Evolutionary conservation across 2,113 vertebrate species (phyloP).

Genomic region (Myanophis thanlyinensis): DNA sequence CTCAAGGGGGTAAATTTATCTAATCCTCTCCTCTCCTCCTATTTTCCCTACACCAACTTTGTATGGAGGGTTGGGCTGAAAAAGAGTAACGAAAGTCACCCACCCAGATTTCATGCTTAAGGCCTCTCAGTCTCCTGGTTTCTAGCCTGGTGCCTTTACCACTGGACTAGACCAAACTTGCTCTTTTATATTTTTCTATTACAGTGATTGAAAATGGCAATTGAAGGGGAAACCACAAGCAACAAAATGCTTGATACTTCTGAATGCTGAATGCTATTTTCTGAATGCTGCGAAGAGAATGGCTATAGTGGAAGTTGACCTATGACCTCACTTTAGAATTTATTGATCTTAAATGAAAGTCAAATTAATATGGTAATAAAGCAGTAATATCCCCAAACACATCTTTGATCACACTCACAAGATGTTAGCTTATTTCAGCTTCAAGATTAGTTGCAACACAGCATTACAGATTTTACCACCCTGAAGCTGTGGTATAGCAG

Average conservation of each 20-base stretch:
- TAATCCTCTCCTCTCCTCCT: not conserved
- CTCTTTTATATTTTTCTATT: not conserved
- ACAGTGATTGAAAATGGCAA: not conserved
- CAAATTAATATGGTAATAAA: not conserved
- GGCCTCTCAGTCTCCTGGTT: not conserved
- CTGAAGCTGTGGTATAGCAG: not conserved
- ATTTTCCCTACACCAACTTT: not conserved
- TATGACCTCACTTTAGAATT: not conserved
- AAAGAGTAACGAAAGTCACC: not conserved
- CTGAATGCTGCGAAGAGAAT: not conserved
- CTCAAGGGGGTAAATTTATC: not conserved
- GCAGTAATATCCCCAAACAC: not conserved
- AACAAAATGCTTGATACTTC: not conserved
- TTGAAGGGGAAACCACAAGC: not conserved
- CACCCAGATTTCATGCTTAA: not conserved
- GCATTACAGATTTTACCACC: not conserved
- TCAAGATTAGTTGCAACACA: not conserved
- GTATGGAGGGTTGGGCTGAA: not conserved
- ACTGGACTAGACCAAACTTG: not conserved
- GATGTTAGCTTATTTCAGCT: not conserved
- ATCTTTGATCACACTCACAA: not conserved
- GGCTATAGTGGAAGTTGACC: not conserved
- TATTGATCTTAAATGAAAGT: not conserved
- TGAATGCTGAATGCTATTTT: too few species aligned
- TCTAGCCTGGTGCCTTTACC: not conserved